phyloP scores from a whole-genome alignment of 2,113 vertebrate genomes.

The Petrocephalus zakoni region DNA sequence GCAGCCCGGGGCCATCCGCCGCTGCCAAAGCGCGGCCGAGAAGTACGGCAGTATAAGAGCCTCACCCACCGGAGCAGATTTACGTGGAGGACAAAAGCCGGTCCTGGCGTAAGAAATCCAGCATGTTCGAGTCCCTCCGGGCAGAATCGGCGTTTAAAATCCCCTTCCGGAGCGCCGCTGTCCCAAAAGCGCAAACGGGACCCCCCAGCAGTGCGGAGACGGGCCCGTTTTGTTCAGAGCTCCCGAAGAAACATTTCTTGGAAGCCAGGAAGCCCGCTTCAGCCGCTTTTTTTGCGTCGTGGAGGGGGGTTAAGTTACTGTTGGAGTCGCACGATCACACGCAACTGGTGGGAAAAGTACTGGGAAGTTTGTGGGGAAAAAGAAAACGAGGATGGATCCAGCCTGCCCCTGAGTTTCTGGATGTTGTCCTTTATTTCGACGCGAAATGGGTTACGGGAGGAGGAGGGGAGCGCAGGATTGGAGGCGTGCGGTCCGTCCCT shows the following conservation, averaged over 20 bases:
- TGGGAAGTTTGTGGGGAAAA: background rate
- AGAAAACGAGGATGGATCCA: background rate
- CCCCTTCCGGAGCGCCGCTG: background rate
- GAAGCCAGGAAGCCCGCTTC: background rate
- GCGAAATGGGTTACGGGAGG: slow-evolving; percentile 40
- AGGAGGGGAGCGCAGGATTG: slow-evolving; percentile 27
- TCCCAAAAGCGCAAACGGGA: background rate
- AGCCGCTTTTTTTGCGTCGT: background rate
- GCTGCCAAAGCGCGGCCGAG: background rate
- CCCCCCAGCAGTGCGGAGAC: background rate
- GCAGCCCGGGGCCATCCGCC: background rate
- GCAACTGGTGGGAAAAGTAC: background rate
- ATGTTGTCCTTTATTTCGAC: slow-evolving; percentile 45
- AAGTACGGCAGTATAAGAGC: background rate
- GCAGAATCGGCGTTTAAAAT: background rate
- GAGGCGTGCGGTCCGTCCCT: slow-evolving; percentile 44
- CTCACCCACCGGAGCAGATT: slow-evolving; percentile 2
- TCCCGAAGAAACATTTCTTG: background rate
- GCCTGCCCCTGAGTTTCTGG: slow-evolving; percentile 28
- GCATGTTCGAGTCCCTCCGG: background rate
- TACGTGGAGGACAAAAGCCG: slow-evolving; percentile 5
- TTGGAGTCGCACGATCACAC: background rate
- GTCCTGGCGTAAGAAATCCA: background rate
- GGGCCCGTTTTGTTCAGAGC: slow-evolving; percentile 5
- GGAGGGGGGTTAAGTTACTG: background rate